Percentiles rank a stretch among this genome's conserved stretches.
Evolutionary conservation across 2,888 invertebrate genomes (phyloP).

Genomic region (Synergus itoensis): DNA sequence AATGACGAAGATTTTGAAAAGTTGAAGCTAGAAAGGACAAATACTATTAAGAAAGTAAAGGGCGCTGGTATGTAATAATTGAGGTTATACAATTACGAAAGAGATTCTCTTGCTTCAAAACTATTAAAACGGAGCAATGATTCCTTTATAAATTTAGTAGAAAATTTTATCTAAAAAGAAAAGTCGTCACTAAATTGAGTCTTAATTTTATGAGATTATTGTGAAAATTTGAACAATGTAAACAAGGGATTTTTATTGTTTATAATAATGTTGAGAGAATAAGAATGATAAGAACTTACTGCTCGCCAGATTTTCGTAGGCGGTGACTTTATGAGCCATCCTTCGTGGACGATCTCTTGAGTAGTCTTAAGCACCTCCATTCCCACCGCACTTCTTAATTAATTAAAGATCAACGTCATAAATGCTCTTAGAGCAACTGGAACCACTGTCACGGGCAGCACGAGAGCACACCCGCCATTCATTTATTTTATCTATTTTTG

Average conservation of each 20-base stretch:
- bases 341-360: slow-evolving; percentile 90
- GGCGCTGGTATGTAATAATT: not conserved
- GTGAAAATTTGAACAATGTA: not conserved
- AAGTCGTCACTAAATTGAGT: not conserved
- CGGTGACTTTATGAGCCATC: slow-evolving; percentile 97
- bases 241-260: slow-evolving; percentile 36
- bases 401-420: slow-evolving; percentile 43
- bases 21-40: not conserved
- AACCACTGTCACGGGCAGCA: slow-evolving; percentile 56
- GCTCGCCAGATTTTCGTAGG: slow-evolving; percentile 96
- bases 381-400: slow-evolving; percentile 48
- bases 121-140: not conserved
- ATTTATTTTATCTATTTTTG: slow-evolving; percentile 43
- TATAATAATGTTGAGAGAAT: slow-evolving; percentile 22
- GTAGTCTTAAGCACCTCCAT: slow-evolving; percentile 78
- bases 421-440: slow-evolving; percentile 49
- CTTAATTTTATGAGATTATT: not conserved
- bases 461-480: slow-evolving; percentile 55
- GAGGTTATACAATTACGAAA: slow-evolving; percentile 14
- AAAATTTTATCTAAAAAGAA: not conserved
- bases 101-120: not conserved
- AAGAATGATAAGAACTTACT: slow-evolving; percentile 83
- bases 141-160: not conserved
- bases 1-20: not conserved
- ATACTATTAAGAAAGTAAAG: not conserved